Conservation (phyloP, 1,140 invertebrate species). For the Neodiprion pinetum region DNA sequence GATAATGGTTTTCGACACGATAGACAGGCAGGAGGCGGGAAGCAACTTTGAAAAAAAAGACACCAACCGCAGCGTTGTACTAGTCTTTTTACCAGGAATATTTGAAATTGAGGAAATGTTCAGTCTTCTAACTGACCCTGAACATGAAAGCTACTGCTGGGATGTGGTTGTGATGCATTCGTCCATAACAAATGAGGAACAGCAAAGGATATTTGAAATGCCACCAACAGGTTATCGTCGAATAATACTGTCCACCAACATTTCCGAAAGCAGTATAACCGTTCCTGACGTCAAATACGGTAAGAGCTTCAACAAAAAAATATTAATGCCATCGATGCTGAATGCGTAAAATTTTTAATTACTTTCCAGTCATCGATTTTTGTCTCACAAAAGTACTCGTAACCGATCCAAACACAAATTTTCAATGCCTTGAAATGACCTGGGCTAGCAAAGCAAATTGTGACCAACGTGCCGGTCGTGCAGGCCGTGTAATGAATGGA, state of each 20-base stretch:
- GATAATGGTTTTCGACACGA: constrained; percentile 73
- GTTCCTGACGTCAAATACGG: constrained; percentile 92
- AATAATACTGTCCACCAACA: constrained; percentile 94
- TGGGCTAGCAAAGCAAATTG: constrained; percentile 94
- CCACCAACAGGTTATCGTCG: constrained; percentile 72
- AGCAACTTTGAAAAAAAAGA: constrained; percentile 49
- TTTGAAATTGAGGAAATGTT: constrained; percentile 78
- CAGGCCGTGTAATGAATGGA: constrained; percentile 86
- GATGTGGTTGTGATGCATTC: constrained; percentile 76
- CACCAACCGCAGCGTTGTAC: constrained; percentile 69
- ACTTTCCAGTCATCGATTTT: constrained; percentile 88
- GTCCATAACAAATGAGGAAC: constrained; percentile 76
- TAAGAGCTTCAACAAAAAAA: constrained; percentile 40
- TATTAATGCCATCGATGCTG: constrained; percentile 16
- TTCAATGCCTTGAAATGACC: constrained; percentile 75
- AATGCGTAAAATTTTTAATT: constrained; percentile 21
- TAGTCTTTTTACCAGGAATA: constrained; percentile 90
- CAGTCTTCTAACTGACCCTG: constrained; percentile 38
- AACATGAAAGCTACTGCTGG: constrained; percentile 59
- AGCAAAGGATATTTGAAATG: constrained; percentile 73
- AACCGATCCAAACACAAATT: constrained; percentile 79
- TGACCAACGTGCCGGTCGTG: constrained; percentile 87
- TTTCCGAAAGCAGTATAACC: constrained; percentile 97
- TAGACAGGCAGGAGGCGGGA: constrained; percentile 61
- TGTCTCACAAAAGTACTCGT: constrained; percentile 88